A percentile compares a stretch with the other conserved stretches of the same genome.
Conservation (phyloP, 2,113 vertebrate genomes). For the Climacteris rufus region DNA sequence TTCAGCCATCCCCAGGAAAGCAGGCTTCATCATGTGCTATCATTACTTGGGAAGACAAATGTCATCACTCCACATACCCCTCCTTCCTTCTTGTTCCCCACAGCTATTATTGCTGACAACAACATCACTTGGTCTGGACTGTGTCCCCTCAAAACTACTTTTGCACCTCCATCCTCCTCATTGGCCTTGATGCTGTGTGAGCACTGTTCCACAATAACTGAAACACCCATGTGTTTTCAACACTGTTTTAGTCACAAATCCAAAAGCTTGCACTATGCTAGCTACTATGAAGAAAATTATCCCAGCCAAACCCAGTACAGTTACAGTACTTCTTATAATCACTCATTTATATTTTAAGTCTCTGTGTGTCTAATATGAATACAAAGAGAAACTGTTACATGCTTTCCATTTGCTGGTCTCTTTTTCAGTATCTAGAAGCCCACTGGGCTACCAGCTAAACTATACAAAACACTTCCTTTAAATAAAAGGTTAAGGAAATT, state of each 20-base stretch:
- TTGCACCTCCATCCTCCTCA: accelerated
- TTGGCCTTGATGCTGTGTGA: background rate
- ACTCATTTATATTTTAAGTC: background rate
- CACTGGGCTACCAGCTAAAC: background rate
- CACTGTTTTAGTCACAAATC: background rate
- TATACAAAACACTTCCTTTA: background rate
- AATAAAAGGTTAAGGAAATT: background rate
- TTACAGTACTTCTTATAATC: background rate
- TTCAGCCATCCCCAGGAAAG: background rate
- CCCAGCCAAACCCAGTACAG: background rate
- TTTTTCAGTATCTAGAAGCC: background rate
- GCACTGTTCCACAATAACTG: background rate
- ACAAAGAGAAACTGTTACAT: background rate
- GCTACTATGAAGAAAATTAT: background rate
- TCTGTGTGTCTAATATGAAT: background rate
- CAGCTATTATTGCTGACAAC: background rate
- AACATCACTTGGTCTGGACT: background rate
- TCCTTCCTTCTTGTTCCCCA: background rate
- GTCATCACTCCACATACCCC: accelerated
- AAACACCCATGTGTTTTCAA: background rate
- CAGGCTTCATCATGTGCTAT: accelerated
- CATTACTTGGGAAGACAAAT: background rate
- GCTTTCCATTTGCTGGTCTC: background rate
- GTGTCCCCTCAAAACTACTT: background rate
- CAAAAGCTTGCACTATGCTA: background rate